Evolutionary conservation across 2,888 invertebrate species (phyloP).

Genomic region (Creontiades dilutus): DNA sequence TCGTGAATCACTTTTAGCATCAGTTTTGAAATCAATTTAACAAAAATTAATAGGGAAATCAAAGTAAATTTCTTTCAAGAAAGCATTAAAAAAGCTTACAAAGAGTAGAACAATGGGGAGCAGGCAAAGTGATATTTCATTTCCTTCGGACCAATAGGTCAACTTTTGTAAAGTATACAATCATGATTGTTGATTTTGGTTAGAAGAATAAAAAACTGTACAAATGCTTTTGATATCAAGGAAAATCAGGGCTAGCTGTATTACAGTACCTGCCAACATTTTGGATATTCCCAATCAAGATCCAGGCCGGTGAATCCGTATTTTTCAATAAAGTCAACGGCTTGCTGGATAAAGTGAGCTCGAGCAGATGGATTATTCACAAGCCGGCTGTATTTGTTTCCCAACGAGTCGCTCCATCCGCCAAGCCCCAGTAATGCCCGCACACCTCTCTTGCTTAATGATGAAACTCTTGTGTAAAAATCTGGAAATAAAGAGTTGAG

Average conservation of each 20-base stretch:
- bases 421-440: conserved; percentile 93
- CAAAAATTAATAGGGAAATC: too few relatives aligned
- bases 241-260: too few relatives aligned
- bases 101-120: too few relatives aligned
- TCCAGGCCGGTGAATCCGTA: conserved; percentile 95
- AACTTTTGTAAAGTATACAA: too few relatives aligned
- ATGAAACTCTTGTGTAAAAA: conserved; percentile 91
- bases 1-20: background rate
- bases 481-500: conserved; percentile 80
- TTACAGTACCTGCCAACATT: conserved; percentile 87
- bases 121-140: too few relatives aligned
- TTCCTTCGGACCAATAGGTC: too few relatives aligned
- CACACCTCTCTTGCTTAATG: conserved; percentile 87
- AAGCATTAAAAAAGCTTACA: too few relatives aligned
- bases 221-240: too few relatives aligned
- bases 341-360: conserved; percentile 84
- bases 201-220: too few relatives aligned
- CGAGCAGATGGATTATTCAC: conserved; percentile 88
- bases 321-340: conserved; percentile 87
- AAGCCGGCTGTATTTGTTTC: conserved; percentile 92
- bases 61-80: too few relatives aligned
- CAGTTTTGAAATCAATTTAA: background rate
- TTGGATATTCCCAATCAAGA: conserved; percentile 96
- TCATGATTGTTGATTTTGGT: too few relatives aligned
- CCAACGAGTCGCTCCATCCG: conserved; percentile 93